These are phyloP conservation scores for Diachasmimorpha longicaudata DNA, from an alignment of 1,140 invertebrate species.

Conservation along the genomic window DNA sequence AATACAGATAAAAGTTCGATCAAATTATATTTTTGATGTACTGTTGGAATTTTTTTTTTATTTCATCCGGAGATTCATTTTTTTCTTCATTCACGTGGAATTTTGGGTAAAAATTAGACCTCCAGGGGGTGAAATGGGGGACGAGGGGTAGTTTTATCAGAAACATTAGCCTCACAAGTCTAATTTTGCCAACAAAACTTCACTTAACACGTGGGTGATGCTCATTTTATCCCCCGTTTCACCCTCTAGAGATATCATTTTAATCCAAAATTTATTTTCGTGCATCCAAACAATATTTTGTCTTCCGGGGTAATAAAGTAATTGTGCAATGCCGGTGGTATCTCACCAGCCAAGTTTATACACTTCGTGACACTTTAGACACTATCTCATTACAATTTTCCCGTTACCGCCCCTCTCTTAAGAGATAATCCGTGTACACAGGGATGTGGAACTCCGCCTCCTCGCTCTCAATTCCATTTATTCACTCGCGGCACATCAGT, in stretches of 20 bases:
- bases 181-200: too few relatives aligned
- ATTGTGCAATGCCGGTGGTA: constrained; percentile 1
- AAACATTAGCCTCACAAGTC: too few relatives aligned
- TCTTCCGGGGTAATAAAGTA: not conserved
- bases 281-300: too few relatives aligned
- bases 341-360: not conserved
- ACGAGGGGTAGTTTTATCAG: too few relatives aligned
- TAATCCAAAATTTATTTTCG: too few relatives aligned
- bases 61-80: too few relatives aligned
- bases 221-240: too few relatives aligned
- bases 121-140: too few relatives aligned
- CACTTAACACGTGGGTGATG: too few relatives aligned
- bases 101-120: too few relatives aligned
- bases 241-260: too few relatives aligned
- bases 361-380: constrained; percentile 16
- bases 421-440: constrained; percentile 11
- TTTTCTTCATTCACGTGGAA: too few relatives aligned
- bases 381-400: constrained; percentile 15
- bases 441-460: constrained; percentile 15
- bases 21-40: not conserved
- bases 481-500: not conserved
- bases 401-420: not conserved
- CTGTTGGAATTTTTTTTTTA: not conserved
- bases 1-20: not conserved
- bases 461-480: constrained; percentile 13